phyloP scores from a whole-genome alignment of 2,888 invertebrate species.

The Drepana falcataria region DNA sequence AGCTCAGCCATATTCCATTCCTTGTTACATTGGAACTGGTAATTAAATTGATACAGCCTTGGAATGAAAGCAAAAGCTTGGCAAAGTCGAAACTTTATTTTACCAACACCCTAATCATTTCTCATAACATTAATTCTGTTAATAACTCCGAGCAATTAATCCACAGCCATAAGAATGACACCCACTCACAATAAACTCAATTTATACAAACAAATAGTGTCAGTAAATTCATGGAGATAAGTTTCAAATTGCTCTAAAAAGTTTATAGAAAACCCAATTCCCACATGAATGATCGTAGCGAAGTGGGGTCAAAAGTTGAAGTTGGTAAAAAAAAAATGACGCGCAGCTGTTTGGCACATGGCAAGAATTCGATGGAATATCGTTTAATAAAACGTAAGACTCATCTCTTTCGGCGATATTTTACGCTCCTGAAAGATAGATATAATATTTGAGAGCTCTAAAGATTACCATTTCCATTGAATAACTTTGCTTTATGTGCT shows the following conservation, averaged over 20 bases:
- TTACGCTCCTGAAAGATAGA: slow-evolving; percentile 19
- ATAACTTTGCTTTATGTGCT: neutral
- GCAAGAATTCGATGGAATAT: slow-evolving; percentile 26
- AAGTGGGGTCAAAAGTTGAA: slow-evolving; percentile 73
- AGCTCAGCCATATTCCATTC: no score
- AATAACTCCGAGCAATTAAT: slow-evolving; percentile 56
- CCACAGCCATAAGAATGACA: slow-evolving; percentile 45
- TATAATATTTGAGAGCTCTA: slow-evolving; percentile 1
- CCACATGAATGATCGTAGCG: slow-evolving; percentile 71
- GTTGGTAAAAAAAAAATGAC: slow-evolving; percentile 68
- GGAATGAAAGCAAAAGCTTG: no score
- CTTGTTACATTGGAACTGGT: no score
- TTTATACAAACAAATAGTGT: slow-evolving; percentile 28
- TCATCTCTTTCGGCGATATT: slow-evolving; percentile 17
- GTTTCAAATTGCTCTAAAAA: slow-evolving; percentile 47
- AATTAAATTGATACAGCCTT: no score
- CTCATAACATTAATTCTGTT: slow-evolving; percentile 21
- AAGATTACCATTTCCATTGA: slow-evolving; percentile 1
- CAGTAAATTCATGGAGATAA: slow-evolving; percentile 33
- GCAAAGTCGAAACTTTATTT: neutral
- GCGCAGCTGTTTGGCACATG: slow-evolving; percentile 73
- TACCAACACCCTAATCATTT: neutral
- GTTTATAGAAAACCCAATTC: slow-evolving; percentile 55
- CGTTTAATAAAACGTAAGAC: slow-evolving; percentile 37
- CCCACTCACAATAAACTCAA: slow-evolving; percentile 38